Evolutionary conservation across 1,140 invertebrate genomes (phyloP), one percentile per base, ranked within the genome.

Genomic region (Drosophila sechellia): DNA sequence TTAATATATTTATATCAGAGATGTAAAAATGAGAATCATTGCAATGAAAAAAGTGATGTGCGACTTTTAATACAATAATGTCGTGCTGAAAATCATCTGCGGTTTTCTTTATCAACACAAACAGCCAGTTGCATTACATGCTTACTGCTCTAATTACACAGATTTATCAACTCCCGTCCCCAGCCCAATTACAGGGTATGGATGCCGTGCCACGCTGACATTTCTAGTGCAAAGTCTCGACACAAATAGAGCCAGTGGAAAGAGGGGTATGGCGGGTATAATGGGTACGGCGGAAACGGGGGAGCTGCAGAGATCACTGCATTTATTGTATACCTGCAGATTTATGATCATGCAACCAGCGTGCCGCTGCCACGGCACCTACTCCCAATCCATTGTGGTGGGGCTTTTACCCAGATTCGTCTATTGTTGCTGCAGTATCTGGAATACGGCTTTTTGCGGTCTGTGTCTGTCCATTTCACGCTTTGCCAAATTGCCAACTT

Each of bases 401-500:
- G 27, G 22, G 42, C 34, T 45, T 69, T 64, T 39, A 64, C 64
- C 43, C 68, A 57, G 60, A 58, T 50, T 59, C 20, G 58, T 42
- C 70, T 63, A 50, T 50, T 50, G 48, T 68, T 71, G 54, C 35
- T 42, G 5, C 46, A 49, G 17, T 17, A 17, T 17, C 17, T 17
- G 17, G 17, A 17, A 43, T n/a, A 53, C 25, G 49, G 49, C 49
- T 13, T 48, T 45, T 65, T 83, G 79, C 64, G 84, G 79, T 83
- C 71, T 70, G 71, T 55, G 79, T 87, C 72, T 73, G 76, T 59
- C 39, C 84, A 89, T 80, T 87, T 87, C 84, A 87, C 84, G 84
- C 84, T 87, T 87, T 84, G 84, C 84, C 84, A 87, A 87, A 87
- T 87, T 87, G 84, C 84, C 79, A 87, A 87, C 84, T 87, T 87